These are phyloP conservation scores for Numida meleagris DNA, from an alignment of 2,113 vertebrate species.

Conservation along the genomic window DNA sequence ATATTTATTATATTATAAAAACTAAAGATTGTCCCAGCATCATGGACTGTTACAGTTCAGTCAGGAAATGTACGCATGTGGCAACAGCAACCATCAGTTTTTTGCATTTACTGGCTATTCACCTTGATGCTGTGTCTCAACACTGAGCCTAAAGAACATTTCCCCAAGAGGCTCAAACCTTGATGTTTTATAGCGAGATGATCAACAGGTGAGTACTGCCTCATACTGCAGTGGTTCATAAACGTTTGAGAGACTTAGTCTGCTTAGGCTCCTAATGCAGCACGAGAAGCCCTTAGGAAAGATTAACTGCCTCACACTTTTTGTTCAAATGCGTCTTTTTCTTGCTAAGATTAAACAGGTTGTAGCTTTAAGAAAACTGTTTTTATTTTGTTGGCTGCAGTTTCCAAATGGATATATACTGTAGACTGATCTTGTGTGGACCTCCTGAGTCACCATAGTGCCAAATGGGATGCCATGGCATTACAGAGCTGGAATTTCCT, in stretches of 20 bases:
- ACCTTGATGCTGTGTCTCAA: not conserved
- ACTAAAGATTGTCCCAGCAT: not conserved
- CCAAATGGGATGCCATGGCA: not conserved
- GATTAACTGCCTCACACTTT: not conserved
- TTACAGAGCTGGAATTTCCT: not conserved
- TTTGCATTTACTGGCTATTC: not conserved
- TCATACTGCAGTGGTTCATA: accelerated
- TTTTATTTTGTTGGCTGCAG: not conserved
- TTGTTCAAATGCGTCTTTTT: not conserved
- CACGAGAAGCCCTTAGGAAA: not conserved
- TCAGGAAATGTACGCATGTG: accelerated
- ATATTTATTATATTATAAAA: not conserved
- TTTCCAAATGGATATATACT: not conserved
- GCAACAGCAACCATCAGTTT: not conserved
- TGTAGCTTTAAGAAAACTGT: not conserved
- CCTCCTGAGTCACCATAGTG: not conserved
- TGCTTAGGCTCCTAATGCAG: not conserved
- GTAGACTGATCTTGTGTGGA: not conserved
- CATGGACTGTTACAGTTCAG: not conserved
- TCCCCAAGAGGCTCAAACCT: not conserved
- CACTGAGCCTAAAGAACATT: not conserved
- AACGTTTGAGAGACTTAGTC: not conserved
- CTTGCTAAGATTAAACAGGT: not conserved
- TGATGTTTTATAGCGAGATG: not conserved
- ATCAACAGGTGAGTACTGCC: not conserved